Percentiles rank a stretch among this genome's conserved stretches.
Evolutionary conservation across 2,113 vertebrate species (phyloP).

Genomic region (Rousettus leschenaultii): DNA sequence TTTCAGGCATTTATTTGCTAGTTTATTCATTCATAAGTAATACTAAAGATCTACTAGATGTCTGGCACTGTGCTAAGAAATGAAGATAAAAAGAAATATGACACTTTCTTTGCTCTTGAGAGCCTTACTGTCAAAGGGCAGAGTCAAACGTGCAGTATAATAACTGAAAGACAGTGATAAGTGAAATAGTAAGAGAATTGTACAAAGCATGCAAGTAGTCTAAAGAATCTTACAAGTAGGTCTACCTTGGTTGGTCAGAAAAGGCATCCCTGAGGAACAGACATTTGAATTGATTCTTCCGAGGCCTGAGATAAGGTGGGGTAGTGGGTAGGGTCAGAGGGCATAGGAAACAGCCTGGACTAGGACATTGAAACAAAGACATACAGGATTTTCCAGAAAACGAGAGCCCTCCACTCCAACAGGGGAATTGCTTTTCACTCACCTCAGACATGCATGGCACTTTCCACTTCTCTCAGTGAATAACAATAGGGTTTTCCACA

Average conservation of each 20-base stretch:
- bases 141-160: background rate
- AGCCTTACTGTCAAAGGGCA: background rate
- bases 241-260: background rate
- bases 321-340: background rate
- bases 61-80: background rate
- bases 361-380: background rate
- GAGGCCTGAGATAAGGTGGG: background rate
- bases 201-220: accelerated
- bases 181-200: background rate
- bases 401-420: background rate
- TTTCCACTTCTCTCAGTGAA: background rate
- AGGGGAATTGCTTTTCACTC: background rate
- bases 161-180: background rate
- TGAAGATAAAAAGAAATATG: background rate
- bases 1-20: background rate
- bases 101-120: background rate
- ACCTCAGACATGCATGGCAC: background rate
- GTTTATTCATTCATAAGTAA: background rate
- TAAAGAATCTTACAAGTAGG: background rate
- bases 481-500: background rate
- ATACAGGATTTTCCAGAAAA: background rate
- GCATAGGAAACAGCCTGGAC: accelerated
- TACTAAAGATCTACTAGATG: background rate
- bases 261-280: background rate
- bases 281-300: background rate